Base-by-base conservation (phyloP, 2,888 invertebrate genomes). In the Margaritifera margaritifera region DNA sequence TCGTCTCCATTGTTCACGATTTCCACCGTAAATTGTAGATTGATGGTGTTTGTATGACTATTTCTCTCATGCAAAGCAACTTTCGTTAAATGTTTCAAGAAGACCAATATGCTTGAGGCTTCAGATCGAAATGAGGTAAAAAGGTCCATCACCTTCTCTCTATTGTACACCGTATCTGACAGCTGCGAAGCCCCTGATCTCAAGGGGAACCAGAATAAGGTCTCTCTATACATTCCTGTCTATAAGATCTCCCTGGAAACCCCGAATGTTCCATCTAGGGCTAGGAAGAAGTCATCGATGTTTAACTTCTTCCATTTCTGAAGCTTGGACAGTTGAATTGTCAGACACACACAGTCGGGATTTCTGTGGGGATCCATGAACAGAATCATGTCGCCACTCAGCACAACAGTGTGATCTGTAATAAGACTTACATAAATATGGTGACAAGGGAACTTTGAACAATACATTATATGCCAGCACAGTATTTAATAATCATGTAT, bases 131-230 rank as follows among this genome's bases (percentile, higher is more conserved):
- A 84, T 18, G 82, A 71, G 8, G 69, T 64, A 52, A 84, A 79
- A 8, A 86, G 71, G 8, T 78, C 75, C n/a, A 64, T 58, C 24
- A 84, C 72, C 57, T 80, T 81, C 22, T 76, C 68, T 6, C 69
- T 59, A 18, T 68, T 56, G 68, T 84, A 86, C 5, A 75, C 31
- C 11, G 70, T 80, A 25, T 77, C 74, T n/a, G 82, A 84, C 24
- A 86, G 66, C 11, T 75, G 74, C n/a, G 85, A 83, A 53, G 64
- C 53, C 24, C 57, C 58, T 24, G 71, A 58, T 6, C 87, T 74
- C 22, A 87, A 70, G 8, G 86, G 86, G 66, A 87, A 86, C 66
- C 86, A 69, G 61, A 87, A 86, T 62, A 87, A 24, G 8, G 86
- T 86, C 31, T 86, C 86, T 15, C 74, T 27, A 62, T 74, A 86